Evolutionary conservation across 2,113 vertebrate genomes (phyloP), one percentile per base, ranked within the genome.

Genomic region (Campylomormyrus numenius): DNA sequence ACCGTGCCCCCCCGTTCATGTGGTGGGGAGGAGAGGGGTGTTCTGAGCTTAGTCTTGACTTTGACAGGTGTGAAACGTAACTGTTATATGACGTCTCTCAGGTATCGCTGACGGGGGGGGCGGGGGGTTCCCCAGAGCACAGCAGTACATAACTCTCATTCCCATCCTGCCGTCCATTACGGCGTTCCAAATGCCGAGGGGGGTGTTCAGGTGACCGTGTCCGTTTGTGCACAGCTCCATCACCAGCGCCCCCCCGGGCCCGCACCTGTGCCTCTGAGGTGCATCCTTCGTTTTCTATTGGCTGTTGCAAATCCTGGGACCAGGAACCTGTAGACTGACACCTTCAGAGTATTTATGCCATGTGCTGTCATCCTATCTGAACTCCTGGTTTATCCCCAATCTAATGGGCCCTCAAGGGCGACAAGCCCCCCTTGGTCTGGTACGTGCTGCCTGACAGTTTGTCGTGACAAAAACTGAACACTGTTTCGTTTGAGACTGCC

Each of bases 11-110:
- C 52, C 85, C 24, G 0, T 56, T 27, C 15, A 7, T 27, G 46
- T 31, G 27, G 49, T 3, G 4, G 83, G 45, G 35, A 48, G 77
- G 13, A 15, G 13, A 19, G 53, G 53, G 83, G 1, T 48, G 5
- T 85, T n/a, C 19, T 85, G 42, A n/a, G 83, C 45, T 48, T 24
- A 85, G 35, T 87, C 50, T 53, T 35, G 85, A 13, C n/a, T 56
- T 53, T 56, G 85, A 87, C 85, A 56, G 85, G 85, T 87, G 85
- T 53, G 17, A 53, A 87, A 56, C 50, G 17, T 19, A 87, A 10
- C 49, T 87, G 85, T 31, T 87, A 50, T 39, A 35, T 87, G 48
- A 53, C 1, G 46, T 17, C 50, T 53, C 85, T 87, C 50, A 27
- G 49, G 27, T 31, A 35, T 24, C 7, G 27, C 31, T 52, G 27